phyloP scores from a whole-genome alignment of 2,888 invertebrate genomes.

The Microplitis deprimator region DNA sequence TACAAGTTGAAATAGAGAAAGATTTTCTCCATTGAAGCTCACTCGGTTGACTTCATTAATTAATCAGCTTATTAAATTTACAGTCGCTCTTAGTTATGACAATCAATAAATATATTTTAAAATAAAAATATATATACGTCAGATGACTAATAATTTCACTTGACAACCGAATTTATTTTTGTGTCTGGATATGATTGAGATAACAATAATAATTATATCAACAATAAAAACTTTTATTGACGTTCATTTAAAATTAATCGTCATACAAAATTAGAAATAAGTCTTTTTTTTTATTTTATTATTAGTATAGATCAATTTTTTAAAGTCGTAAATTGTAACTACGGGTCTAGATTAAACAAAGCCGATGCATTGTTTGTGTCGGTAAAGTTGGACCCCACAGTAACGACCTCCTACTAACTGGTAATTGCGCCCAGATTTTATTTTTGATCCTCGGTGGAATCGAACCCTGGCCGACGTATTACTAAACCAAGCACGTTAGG shows the following conservation, averaged over 20 bases:
- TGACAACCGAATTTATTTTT: slow-evolving; percentile 1
- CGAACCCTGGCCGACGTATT: not conserved
- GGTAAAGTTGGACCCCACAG: not conserved
- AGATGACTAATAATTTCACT: not conserved
- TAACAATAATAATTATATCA: not conserved
- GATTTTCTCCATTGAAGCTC: not conserved
- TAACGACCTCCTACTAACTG: not conserved
- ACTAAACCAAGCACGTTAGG: not conserved
- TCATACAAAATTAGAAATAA: too few species aligned
- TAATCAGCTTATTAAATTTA: not conserved
- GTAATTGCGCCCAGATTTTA: not conserved
- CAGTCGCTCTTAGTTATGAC: slow-evolving; percentile 15
- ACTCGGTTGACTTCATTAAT: not conserved
- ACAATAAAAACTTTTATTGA: not conserved
- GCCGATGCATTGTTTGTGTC: not conserved
- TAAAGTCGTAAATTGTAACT: too few species aligned
- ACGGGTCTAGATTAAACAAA: not conserved
- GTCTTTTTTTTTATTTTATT: too few species aligned
- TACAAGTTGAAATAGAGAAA: not conserved
- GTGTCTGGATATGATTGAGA: not conserved
- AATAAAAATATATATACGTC: slow-evolving; percentile 3
- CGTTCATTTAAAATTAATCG: not conserved
- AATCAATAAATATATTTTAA: not conserved
- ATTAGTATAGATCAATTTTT: too few species aligned
- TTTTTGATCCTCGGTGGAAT: not conserved